phyloP scores from a whole-genome alignment of 2,888 invertebrate genomes.

The Nephrotoma flavescens region DNA sequence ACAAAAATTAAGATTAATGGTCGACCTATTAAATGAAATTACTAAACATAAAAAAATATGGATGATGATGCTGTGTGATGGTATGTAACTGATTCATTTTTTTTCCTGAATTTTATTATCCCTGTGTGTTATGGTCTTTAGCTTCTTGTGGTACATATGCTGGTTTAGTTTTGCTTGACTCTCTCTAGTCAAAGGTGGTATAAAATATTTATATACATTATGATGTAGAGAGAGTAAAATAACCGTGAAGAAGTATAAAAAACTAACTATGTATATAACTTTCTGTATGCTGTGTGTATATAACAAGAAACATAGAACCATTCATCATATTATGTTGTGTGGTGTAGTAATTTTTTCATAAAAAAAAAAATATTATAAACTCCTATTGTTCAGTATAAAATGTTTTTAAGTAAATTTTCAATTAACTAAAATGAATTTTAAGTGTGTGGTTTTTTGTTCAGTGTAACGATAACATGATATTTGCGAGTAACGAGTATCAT shows the following conservation, averaged over 20 bases:
- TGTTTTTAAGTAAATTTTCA: background rate
- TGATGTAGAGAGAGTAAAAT: background rate
- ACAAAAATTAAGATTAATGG: background rate
- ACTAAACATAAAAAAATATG: background rate
- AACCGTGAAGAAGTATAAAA: background rate
- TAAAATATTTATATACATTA: background rate
- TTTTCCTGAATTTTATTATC: background rate
- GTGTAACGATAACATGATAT: background rate
- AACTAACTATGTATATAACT: background rate
- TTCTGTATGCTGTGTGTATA: background rate
- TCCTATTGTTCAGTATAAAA: background rate
- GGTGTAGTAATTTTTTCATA: background rate
- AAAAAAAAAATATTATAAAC: background rate
- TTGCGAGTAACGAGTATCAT: background rate
- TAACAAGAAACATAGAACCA: background rate
- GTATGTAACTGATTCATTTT: background rate
- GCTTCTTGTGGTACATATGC: background rate
- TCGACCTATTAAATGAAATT: background rate
- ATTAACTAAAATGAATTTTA: background rate
- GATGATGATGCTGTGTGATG: background rate
- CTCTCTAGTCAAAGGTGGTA: background rate
- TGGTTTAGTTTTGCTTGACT: background rate
- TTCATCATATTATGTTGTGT: background rate
- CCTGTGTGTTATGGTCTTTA: background rate
- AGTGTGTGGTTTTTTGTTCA: background rate